phyloP scores from a whole-genome alignment of 2,113 vertebrate species.

The Cinclus mexicanus region DNA sequence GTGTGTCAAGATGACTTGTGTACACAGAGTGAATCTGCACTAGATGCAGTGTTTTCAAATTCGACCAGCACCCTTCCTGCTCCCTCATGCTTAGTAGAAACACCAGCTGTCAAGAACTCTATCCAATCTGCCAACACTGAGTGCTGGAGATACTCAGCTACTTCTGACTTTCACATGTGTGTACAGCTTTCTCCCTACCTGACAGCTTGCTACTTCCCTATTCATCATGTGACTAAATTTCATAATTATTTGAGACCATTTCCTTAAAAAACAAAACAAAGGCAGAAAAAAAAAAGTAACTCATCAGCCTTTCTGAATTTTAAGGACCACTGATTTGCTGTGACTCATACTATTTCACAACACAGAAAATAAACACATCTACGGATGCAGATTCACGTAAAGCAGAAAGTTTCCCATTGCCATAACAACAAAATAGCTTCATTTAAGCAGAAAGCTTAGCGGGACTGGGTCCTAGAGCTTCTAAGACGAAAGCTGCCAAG shows the following conservation, averaged over 20 bases:
- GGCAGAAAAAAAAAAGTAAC: not conserved
- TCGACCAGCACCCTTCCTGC: not conserved
- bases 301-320: not conserved
- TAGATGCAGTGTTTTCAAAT: not conserved
- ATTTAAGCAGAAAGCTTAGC: not conserved
- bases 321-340: not conserved
- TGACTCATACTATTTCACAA: not conserved
- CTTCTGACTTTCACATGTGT: not conserved
- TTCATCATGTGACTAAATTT: not conserved
- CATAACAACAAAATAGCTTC: slow-evolving; percentile 12
- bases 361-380: not conserved
- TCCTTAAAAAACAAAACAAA: not conserved
- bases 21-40: not conserved
- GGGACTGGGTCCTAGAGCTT: not conserved
- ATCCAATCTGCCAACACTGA: not conserved
- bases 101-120: not conserved
- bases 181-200: not conserved
- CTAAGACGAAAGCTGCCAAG: not conserved
- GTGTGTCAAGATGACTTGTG: not conserved
- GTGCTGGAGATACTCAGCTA: not conserved
- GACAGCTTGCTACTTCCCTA: not conserved
- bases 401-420: slow-evolving; percentile 18
- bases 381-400: not conserved
- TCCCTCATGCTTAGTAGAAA: not conserved
- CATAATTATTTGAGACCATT: not conserved